Percentiles rank a stretch among this genome's conserved stretches.
These are phyloP conservation scores for Halcyon smyrnensis DNA, from an alignment of 2,797 vertebrate genomes.

Conservation along the genomic window DNA sequence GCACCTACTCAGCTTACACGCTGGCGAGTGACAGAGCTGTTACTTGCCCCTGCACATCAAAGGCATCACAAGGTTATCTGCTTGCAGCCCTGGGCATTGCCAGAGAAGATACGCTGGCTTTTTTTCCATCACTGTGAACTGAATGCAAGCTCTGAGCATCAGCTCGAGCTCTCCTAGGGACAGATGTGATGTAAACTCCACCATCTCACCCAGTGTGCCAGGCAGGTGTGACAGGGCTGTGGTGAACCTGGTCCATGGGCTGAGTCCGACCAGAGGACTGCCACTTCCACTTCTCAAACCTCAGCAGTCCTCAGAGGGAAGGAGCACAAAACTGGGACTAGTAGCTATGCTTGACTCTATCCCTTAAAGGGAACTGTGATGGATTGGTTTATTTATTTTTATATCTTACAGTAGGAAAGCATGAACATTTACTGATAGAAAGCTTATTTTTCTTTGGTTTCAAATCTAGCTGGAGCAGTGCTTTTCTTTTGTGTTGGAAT, in stretches of 20 bases:
- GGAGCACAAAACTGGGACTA: background rate
- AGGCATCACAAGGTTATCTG: background rate
- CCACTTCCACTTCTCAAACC: background rate
- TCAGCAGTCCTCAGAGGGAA: background rate
- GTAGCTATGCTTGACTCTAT: background rate
- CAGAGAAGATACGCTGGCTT: background rate
- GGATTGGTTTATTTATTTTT: constrained; percentile 9
- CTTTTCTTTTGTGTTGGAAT: constrained; percentile 5
- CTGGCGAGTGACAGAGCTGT: background rate
- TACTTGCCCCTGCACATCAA: background rate
- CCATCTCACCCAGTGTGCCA: background rate
- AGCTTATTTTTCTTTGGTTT: constrained; percentile 5
- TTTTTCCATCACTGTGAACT: background rate
- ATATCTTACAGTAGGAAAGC: background rate
- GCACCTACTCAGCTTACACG: background rate
- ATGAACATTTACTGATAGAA: background rate
- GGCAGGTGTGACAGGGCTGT: background rate
- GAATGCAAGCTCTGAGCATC: background rate
- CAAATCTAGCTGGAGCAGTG: background rate
- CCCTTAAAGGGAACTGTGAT: background rate
- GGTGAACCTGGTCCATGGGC: background rate
- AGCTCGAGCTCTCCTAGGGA: background rate
- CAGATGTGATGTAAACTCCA: background rate
- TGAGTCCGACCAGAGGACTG: background rate
- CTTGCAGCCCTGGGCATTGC: background rate